These are phyloP conservation scores for Catharus fuscescens DNA, from an alignment of 2,113 vertebrate species.

Conservation along the genomic window DNA sequence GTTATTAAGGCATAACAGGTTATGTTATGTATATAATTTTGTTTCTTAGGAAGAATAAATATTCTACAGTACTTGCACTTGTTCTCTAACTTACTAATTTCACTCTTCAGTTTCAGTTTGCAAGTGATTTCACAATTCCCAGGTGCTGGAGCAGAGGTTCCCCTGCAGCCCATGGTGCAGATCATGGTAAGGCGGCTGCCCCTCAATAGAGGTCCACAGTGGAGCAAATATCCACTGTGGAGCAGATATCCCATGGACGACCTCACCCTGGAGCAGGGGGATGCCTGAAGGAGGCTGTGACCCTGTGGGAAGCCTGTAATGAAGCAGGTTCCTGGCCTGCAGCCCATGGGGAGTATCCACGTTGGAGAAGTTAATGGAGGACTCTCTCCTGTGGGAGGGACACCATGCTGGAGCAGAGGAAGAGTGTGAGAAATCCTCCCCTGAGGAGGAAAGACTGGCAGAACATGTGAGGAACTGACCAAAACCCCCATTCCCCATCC, in stretches of 20 bases:
- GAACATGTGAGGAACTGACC: background rate
- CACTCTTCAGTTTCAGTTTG: background rate
- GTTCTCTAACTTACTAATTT: background rate
- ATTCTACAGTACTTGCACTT: background rate
- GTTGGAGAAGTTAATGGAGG: rapidly evolving
- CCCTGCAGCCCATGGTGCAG: background rate
- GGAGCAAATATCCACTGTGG: background rate
- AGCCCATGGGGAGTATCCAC: rapidly evolving
- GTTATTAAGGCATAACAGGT: background rate
- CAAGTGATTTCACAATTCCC: background rate
- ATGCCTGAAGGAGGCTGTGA: background rate
- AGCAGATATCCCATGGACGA: background rate
- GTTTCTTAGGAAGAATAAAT: background rate
- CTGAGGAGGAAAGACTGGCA: background rate
- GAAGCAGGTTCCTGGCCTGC: background rate
- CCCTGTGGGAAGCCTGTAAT: background rate
- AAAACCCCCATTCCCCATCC: rapidly evolving
- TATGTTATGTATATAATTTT: background rate
- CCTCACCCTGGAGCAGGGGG: background rate
- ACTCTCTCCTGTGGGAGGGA: background rate
- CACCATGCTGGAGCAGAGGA: background rate
- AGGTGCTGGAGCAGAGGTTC: background rate
- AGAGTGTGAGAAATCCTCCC: rapidly evolving
- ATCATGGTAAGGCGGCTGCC: background rate
- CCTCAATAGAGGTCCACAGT: rapidly evolving